Evolutionary conservation across 2,797 vertebrate species (phyloP), one percentile per base, ranked within the genome.

Genomic region (Cottoperca gobio): DNA sequence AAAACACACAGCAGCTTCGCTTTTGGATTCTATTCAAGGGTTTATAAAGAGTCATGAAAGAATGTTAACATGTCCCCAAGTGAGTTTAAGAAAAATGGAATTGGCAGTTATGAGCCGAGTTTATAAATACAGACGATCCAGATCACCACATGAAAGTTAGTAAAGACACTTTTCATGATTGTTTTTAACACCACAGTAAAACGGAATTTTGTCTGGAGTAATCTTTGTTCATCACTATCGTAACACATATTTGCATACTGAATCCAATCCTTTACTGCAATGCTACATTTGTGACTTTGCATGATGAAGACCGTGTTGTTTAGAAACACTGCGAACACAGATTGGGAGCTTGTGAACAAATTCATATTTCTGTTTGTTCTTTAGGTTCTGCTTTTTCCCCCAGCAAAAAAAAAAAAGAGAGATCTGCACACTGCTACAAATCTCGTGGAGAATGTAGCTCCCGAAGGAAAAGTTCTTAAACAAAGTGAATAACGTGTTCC

Each of bases 1-100:
- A 71, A 76, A 46, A 40, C 71, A 73, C 76, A 70, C 76, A 79
- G 42, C 16, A n/a, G 17, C 73, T 75, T 66, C 42, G 61, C 43
- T 46, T 62, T 46, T 73, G 46, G 63, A 61, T 49, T 53, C 43
- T 0, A 1, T 54, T 74, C 39, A 54, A 72, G 61, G 26, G 35
- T 53, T 81, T 71, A 28, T 48, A 59, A 46, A 8, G 61, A 62
- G 46, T 50, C 33, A 33, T 54, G 54, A 76, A 74, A 69, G 40
- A 74, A 76, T 65, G 53, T 70, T 43, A 67, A 83, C 55, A 43
- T 40, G 78, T 79, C 39, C 55, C 60, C 2, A 6, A 43, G 60
- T 64, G 59, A 72, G 63, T 77, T 28, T 4, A 17, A 28, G 46
- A 33, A 55, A 82, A 82, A 43, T 3, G 12, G 40, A 23, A 52